A percentile compares a stretch with the other conserved stretches of the same genome.
phyloP scores from a whole-genome alignment of 2,888 invertebrate genomes.

The Selenia dentaria region DNA sequence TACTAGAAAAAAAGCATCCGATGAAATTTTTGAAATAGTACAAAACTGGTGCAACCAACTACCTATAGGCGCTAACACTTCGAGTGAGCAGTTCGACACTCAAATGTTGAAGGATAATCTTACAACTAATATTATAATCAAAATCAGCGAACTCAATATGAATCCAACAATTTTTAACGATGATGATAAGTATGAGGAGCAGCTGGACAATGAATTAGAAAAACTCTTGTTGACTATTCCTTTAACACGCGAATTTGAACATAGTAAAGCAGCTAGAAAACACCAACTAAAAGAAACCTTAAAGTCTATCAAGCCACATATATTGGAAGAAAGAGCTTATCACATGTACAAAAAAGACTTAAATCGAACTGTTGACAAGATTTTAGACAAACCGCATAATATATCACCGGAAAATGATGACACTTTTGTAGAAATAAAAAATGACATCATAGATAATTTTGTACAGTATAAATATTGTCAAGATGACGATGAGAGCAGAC shows the following conservation, averaged over 20 bases:
- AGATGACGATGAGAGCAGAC: conserved; percentile 44
- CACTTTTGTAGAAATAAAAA: conserved; percentile 40
- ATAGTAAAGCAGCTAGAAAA: conserved; percentile 43
- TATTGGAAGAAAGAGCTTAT: conserved; percentile 48
- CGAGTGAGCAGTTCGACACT: conserved; percentile 35
- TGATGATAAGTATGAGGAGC: conserved; percentile 45
- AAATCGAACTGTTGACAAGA: conserved; percentile 41
- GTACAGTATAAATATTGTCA: conserved; percentile 48
- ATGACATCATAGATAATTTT: conserved; percentile 57
- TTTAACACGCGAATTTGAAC: conserved; percentile 36
- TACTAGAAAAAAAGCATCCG: conserved; percentile 46
- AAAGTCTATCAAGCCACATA: conserved; percentile 46
- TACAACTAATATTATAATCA: conserved; percentile 53
- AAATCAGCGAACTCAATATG: conserved; percentile 58
- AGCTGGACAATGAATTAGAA: conserved; percentile 55
- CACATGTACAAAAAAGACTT: conserved; percentile 54
- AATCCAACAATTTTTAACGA: conserved; percentile 50
- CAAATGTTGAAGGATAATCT: conserved; percentile 45
- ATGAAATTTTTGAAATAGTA: conserved; percentile 51
- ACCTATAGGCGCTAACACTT: conserved; percentile 40
- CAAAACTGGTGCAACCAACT: conserved; percentile 58
- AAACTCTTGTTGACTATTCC: conserved; percentile 44
- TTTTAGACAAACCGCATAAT: conserved; percentile 43
- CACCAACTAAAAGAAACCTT: conserved; percentile 46
- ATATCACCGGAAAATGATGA: conserved; percentile 30